Base-by-base conservation (phyloP, 2,888 invertebrate species). In the Elegia similella region DNA sequence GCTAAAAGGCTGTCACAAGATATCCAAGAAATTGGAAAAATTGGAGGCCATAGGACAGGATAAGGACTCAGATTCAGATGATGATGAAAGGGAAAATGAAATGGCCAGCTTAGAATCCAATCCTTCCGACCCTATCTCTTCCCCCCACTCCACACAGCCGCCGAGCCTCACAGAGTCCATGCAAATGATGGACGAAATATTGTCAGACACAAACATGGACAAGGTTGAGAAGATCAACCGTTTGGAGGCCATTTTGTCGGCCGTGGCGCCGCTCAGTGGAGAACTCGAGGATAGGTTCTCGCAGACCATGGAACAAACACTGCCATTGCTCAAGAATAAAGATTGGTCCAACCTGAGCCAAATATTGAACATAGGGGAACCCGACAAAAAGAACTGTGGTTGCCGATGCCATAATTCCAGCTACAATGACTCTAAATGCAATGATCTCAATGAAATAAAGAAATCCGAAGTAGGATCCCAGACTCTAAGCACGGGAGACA, bases 21-120 rank as follows among this genome's bases (percentile, higher is more conserved):
- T 98, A 61, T 98, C 98, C 0, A 96, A 96, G 75, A 98, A 98
- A 80, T 86, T 98, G 61, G 98, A 98, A 76, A 97, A 98, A 85
- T 92, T 98, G 63, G 97, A 97, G 84, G 95, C 94, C 64, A 93
- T 95, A 65, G 94, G 94, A 13, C 95, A 96, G 72, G 96, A 95
- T 60, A 94, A 93, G 63, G 95, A 95, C 67, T 95, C 95, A 58
- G 95, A 96, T 69, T 95, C 95, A 1, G 96, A 96, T 55, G 92
- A 92, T 69, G 95, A 95, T 67, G 94, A 94, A 55, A 94, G 94
- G 67, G 95, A 94, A 68, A 94, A 95, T 76, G 96, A 96, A 69
- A 96, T 95, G 92, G 94, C 95, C 46, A 96, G 96, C 73, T 90
- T 96, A 74, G 96, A 96, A 73, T 96, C 96, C 58, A 95, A 94